A percentile compares a stretch with the other conserved stretches of the same genome.
Conservation (phyloP, 2,888 invertebrate genomes). For the Latheticus oryzae region DNA sequence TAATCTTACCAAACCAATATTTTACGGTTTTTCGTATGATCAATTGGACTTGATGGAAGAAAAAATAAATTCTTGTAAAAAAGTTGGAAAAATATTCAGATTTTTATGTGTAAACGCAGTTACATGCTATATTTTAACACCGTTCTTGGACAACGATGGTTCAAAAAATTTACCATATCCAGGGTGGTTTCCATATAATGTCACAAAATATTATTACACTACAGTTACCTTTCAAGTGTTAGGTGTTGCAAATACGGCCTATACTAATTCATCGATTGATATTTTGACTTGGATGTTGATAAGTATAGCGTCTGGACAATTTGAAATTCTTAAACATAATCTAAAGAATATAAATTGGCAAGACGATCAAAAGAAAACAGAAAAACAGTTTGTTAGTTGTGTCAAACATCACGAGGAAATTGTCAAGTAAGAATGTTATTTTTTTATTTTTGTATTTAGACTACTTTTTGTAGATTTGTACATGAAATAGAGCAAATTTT, state of each 20-base stretch:
- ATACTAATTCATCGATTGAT: conserved; percentile 23
- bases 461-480: conserved; percentile 20
- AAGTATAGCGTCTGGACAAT: conserved; percentile 14
- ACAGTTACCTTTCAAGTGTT: conserved; percentile 25
- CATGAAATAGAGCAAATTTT: conserved; percentile 20
- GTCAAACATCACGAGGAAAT: conserved; percentile 26
- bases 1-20: background rate
- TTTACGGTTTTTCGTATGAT: conserved; percentile 4
- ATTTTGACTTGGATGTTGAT: conserved; percentile 13
- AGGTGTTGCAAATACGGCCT: conserved; percentile 20
- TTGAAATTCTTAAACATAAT: conserved; percentile 29
- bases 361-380: conserved; percentile 6
- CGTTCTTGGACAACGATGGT: conserved; percentile 3
- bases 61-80: background rate
- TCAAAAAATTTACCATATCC: conserved; percentile 13
- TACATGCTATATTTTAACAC: background rate
- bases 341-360: conserved; percentile 21
- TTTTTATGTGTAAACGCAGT: background rate
- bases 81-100: background rate
- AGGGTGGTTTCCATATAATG: conserved; percentile 28
- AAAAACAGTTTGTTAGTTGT: conserved; percentile 9
- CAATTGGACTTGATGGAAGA: background rate
- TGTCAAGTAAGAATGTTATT: conserved; percentile 1
- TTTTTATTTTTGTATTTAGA: background rate
- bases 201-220: conserved; percentile 13